phyloP scores from a whole-genome alignment of 2,113 vertebrate genomes.

The Anguilla rostrata region DNA sequence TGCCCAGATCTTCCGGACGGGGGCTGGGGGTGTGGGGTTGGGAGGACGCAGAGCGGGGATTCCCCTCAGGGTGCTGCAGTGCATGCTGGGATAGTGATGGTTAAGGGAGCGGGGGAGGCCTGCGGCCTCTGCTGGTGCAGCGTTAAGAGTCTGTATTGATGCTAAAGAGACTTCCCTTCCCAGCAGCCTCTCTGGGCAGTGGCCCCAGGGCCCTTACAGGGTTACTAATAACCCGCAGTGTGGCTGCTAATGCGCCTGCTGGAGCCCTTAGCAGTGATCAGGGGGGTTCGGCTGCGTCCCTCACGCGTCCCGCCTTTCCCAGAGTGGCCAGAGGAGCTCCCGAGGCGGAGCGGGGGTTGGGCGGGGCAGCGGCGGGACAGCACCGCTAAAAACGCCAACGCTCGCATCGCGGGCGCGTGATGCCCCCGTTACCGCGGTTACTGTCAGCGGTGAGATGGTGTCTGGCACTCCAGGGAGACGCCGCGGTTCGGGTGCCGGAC shows the following conservation, averaged over 20 bases:
- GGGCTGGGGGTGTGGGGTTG: too few relatives aligned
- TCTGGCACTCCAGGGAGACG: not conserved
- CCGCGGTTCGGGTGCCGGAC: not conserved
- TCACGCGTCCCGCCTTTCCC: not conserved
- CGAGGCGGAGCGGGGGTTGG: not conserved
- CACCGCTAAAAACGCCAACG: too few relatives aligned
- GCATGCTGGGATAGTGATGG: not conserved
- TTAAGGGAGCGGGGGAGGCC: not conserved
- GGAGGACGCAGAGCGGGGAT: not conserved
- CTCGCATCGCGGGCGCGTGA: too few relatives aligned
- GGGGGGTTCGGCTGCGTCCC: not conserved
- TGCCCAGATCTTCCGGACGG: constrained; percentile 7
- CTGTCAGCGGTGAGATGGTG: too few relatives aligned
- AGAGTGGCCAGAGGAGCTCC: not conserved
- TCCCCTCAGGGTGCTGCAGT: not conserved
- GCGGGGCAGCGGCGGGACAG: not conserved
- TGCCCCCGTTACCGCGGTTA: too few relatives aligned
- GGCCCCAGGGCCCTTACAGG: not conserved
- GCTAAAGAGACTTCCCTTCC: not conserved
- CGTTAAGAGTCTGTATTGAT: not conserved
- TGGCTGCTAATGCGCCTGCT: not conserved
- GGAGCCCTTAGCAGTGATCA: not conserved
- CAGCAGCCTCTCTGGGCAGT: not conserved
- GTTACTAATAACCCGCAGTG: not conserved
- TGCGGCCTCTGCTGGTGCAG: not conserved